Conservation (phyloP, 2,797 vertebrate species). For the Furcifer pardalis region DNA sequence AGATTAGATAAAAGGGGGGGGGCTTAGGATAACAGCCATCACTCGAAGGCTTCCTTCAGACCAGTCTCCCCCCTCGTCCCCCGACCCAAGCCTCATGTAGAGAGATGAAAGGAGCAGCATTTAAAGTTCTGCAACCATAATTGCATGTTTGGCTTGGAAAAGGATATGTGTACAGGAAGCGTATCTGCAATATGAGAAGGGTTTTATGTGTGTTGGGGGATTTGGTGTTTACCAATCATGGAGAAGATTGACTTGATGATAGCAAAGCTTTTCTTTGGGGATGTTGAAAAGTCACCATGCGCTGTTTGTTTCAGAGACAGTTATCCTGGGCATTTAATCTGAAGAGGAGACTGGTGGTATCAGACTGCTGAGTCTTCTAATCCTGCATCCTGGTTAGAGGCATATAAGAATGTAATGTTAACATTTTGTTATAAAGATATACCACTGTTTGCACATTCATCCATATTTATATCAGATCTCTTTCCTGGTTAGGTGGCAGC, state of each 20-base stretch:
- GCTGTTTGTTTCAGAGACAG: background rate
- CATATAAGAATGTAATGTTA: background rate
- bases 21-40: conserved; percentile 7
- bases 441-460: no score
- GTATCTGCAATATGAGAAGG: conserved; percentile 21
- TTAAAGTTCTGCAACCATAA: conserved; percentile 39
- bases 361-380: background rate
- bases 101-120: conserved; percentile 35
- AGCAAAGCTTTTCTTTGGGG: background rate
- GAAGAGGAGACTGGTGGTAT: background rate
- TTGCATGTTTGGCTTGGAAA: conserved; percentile 38
- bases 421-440: no score
- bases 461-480: no score
- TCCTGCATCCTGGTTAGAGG: background rate
- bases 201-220: conserved; percentile 23
- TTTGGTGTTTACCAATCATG: conserved; percentile 20
- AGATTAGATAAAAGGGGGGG: conserved; percentile 9
- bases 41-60: background rate
- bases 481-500: no score
- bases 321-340: background rate
- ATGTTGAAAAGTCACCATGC: conserved; percentile 4
- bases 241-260: conserved; percentile 39
- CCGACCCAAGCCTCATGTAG: background rate
- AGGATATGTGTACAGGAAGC: conserved; percentile 37
- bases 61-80: no score